These are phyloP conservation scores for Flabesymbios commensalis DNA, from an alignment of 2,888 invertebrate genomes.

Conservation along the genomic window DNA sequence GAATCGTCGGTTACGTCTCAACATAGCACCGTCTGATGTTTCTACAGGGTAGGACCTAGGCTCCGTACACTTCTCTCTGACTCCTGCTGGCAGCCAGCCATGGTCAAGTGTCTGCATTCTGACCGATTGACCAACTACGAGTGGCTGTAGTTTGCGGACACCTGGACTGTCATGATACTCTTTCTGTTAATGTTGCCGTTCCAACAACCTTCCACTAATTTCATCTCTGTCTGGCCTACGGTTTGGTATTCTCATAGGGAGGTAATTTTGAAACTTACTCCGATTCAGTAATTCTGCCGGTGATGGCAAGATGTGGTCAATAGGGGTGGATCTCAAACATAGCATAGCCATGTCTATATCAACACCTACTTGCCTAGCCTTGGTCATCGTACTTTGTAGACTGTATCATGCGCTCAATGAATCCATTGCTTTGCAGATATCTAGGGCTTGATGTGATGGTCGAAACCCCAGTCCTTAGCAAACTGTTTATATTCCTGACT, in stretches of 20 bases:
- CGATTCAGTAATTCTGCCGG: conserved; percentile 7
- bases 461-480: conserved; percentile 1
- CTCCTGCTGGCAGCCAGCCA: not conserved
- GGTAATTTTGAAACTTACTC: not conserved
- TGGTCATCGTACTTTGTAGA: not conserved
- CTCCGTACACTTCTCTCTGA: not conserved
- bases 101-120: not conserved
- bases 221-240: no score
- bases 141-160: not conserved
- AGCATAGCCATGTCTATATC: conserved; percentile 1
- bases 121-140: not conserved
- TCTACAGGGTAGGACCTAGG: conserved; percentile 5
- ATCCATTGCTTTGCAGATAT: conserved; percentile 6
- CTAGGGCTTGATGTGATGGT: conserved; percentile 5
- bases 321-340: conserved; percentile 1
- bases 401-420: conserved; percentile 2
- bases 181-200: not conserved
- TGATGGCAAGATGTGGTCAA: not conserved
- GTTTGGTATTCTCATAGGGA: not conserved
- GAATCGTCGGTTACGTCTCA: conserved; percentile 2
- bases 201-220: not conserved
- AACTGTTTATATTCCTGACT: not conserved
- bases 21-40: not conserved
- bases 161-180: not conserved
- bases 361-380: not conserved